Evolutionary conservation across 1,140 invertebrate genomes (phyloP), one percentile per base, ranked within the genome.

Genomic region (Danaus plexippus): DNA sequence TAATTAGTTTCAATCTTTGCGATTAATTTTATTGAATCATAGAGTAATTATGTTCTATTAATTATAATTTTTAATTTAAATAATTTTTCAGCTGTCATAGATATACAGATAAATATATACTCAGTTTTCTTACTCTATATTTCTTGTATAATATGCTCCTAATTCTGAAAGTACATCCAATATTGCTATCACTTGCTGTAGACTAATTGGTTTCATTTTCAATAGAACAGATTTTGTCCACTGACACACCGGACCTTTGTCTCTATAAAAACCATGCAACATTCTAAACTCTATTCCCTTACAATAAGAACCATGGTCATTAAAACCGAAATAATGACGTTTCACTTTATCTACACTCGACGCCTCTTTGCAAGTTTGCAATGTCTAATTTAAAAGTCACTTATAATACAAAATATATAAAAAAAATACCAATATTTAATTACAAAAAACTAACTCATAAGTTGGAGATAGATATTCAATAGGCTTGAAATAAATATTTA

Each of bases 141-240:
- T 43, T n/a, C 13, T 43, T 10, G 11, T 47, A 55, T 15, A 53
- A 18, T 47, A 47, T 43, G 15, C 13, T 11, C 42, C 13, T 9
- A 54, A 47, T 40, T 12, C 18, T 43, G 18, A 53, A 32, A 32
- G 22, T n/a, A n/a, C 13, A 46, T 11, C 43, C 51, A 15, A 43
- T 45, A 40, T 40, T 49, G 62, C 55, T 63, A 32, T 67, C 53
- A 66, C 62, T 76, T 73, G 52, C 57, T 71, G 73, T 77, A 70
- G 55, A 63, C 50, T 85, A 85, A 85, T 85, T 83, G 81, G 80
- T 85, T 85, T 85, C 81, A 85, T 85, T 85, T 85, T 80, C 65
- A 65, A 83, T 70, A 77, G 75, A 83, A 69, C 82, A 85, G 75
- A 80, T 79, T 71, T 72, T 61, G 69, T 72, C 66, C 66, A 15